Percentiles rank a stretch among this genome's conserved stretches.
These are phyloP conservation scores for Capromys pilorides DNA, from an alignment of 2,797 vertebrate species.

Conservation along the genomic window DNA sequence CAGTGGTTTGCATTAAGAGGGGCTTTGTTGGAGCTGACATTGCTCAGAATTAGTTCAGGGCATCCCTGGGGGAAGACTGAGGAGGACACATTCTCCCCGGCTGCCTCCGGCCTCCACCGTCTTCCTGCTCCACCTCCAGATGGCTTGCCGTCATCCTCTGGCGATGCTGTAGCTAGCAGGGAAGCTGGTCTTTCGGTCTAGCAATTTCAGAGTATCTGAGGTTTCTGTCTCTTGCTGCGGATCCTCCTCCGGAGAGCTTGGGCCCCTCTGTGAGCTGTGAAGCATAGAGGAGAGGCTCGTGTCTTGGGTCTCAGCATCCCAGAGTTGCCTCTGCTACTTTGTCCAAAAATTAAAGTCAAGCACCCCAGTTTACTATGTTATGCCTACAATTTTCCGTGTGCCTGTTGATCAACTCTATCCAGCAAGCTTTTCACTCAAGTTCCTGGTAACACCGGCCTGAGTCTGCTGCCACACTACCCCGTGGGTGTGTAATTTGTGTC, in stretches of 20 bases:
- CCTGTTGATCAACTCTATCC: not conserved
- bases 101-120: not conserved
- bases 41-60: not conserved
- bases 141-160: not conserved
- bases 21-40: not conserved
- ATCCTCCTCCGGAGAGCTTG: not conserved
- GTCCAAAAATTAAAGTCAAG: not conserved
- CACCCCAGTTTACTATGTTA: not conserved
- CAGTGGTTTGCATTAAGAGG: not conserved
- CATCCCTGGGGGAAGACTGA: not conserved
- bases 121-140: not conserved
- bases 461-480: not conserved
- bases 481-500: not conserved
- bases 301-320: not conserved
- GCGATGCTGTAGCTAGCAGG: not conserved
- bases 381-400: not conserved
- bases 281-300: not conserved
- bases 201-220: not conserved
- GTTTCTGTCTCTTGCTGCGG: not conserved
- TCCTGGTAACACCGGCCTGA: not conserved
- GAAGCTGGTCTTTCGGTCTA: not conserved
- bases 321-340: not conserved
- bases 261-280: not conserved
- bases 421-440: not conserved
- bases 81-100: not conserved